Percentiles rank a stretch among this genome's conserved stretches.
Evolutionary conservation across 1,140 invertebrate genomes (phyloP).

Genomic region (Micrasema minimum): DNA sequence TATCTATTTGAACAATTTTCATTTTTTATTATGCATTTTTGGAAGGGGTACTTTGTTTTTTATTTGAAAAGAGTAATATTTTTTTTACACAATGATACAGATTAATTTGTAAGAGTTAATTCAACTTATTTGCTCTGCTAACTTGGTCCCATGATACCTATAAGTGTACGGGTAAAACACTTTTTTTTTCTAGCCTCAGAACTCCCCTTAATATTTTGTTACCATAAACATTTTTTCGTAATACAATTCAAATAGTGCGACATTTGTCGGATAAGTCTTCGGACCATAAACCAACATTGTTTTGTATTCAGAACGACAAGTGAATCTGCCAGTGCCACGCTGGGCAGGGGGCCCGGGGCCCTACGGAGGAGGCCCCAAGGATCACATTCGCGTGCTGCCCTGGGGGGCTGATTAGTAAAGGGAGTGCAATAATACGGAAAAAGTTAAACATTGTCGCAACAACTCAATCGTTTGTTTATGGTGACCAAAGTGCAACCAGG

Average conservation of each 20-base stretch:
- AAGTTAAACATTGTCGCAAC: slow-evolving; percentile 50
- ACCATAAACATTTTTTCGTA: slow-evolving; percentile 17
- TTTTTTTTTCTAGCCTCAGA: too few species aligned
- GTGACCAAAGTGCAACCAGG: slow-evolving; percentile 20
- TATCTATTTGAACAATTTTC: too few species aligned
- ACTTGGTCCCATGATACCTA: too few species aligned
- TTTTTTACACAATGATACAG: too few species aligned
- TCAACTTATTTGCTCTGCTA: too few species aligned
- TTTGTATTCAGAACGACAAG: slow-evolving; percentile 24
- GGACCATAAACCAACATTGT: slow-evolving; percentile 27
- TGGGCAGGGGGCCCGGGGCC: neutral
- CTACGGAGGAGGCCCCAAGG: neutral
- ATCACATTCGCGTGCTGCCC: neutral
- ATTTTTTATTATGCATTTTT: too few species aligned
- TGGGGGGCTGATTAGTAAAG: slow-evolving; percentile 31
- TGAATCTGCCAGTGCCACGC: slow-evolving; percentile 9
- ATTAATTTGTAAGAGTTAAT: too few species aligned
- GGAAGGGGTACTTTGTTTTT: too few species aligned
- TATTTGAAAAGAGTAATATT: too few species aligned
- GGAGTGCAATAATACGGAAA: slow-evolving; percentile 43
- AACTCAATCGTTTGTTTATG: slow-evolving; percentile 46
- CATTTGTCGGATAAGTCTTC: slow-evolving; percentile 32
- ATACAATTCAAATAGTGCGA: slow-evolving; percentile 22
- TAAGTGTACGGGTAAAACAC: too few species aligned
- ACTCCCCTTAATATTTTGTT: slow-evolving; percentile 2